Evolutionary conservation across 2,113 vertebrate genomes (phyloP), one percentile per base, ranked within the genome.

Genomic region (Chloropsis cyanopogon): DNA sequence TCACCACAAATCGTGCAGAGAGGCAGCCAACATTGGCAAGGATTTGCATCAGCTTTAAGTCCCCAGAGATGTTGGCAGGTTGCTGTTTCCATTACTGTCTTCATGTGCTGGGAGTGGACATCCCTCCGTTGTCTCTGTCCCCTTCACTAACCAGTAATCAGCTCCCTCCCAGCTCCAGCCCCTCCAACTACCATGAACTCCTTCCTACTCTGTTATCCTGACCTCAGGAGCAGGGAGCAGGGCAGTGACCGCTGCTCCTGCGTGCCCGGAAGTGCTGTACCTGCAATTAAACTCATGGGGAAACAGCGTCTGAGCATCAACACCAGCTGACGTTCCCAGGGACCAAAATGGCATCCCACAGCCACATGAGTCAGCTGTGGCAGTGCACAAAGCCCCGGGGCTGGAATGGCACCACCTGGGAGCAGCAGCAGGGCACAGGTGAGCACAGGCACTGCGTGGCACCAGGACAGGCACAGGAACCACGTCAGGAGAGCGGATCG

Each of bases 301-400:
- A n/a, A 90, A 39, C 33, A 14, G 73, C 9, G 1, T 2, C 13
- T 23, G 10, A 29, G 56, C 60, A 39, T 12, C 47, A 21, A n/a
- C 52, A 78, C 0, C 0, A 31, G 33, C 13, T 16, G 63, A 50
- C 5, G 0, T 33, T 60, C 15, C 4, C 0, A 35, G 33, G 64
- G n/a, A 64, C 8, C 35, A 4, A 5, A 59, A 22, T 0, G 33
- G 44, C 26, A 4, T 52, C 76, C 54, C 29, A 21, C 33, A 20
- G 41, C 31, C 52, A 16, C 2, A 0, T 1, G 15, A 37, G 14
- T 21, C 56, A 54, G 7, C 14, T 7, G 1, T 5, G n/a, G 2
- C 6, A n/a, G 14, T 1, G n/a, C 24, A 46, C 22, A 63, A 18
- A 78, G 9, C 31, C 35, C 13, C 14, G 4, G 0, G 21, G 39